A percentile compares a stretch with the other conserved stretches of the same genome.
Conservation (phyloP, 1,140 invertebrate genomes). For the Antheraea pernyi region DNA sequence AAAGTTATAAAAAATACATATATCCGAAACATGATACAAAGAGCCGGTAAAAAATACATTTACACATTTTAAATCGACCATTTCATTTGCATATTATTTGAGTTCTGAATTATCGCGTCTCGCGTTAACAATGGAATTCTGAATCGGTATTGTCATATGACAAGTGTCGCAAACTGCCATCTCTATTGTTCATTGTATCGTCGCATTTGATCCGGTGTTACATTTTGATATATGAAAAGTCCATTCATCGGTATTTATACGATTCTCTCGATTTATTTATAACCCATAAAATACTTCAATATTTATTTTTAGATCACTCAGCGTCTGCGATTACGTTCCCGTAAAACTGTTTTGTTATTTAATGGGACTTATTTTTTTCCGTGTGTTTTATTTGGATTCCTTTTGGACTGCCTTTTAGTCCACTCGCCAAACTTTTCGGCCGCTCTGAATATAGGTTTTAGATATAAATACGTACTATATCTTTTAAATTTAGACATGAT, state of each 20-base stretch:
- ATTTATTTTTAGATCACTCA: neutral
- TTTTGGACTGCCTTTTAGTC: too few species aligned
- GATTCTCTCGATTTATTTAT: neutral
- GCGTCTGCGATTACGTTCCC: too few species aligned
- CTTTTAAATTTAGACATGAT: too few species aligned
- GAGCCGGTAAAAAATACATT: neutral
- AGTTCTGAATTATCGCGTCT: neutral
- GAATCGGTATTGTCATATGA: neutral
- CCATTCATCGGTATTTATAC: neutral
- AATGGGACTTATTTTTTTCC: too few species aligned
- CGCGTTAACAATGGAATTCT: neutral
- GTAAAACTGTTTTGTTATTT: too few species aligned
- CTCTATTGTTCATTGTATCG: conserved; percentile 1
- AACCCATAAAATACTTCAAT: neutral
- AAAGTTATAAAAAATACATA: too few species aligned
- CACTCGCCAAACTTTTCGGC: too few species aligned
- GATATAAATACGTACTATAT: too few species aligned
- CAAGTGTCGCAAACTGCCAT: neutral
- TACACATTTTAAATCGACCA: neutral
- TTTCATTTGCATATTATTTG: neutral
- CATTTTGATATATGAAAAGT: neutral
- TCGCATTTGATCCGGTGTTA: neutral
- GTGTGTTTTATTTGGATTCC: too few species aligned
- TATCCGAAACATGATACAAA: too few species aligned
- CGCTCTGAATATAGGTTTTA: too few species aligned